These are phyloP conservation scores for Tholera decimalis DNA, from an alignment of 2,888 invertebrate genomes.

Conservation along the genomic window DNA sequence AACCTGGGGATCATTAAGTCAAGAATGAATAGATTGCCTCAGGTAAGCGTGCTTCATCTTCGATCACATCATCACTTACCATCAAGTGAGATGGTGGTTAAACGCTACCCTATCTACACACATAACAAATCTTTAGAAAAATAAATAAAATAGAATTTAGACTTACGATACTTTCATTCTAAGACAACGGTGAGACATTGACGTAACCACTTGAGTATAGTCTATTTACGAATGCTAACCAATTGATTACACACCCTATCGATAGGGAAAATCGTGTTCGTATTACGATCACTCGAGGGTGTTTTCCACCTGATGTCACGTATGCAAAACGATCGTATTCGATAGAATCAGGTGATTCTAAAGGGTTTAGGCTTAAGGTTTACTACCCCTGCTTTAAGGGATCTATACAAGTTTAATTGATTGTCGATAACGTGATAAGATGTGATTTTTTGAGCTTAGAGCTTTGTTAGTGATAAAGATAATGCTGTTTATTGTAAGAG, in stretches of 20 bases:
- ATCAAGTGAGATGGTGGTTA: too few species aligned
- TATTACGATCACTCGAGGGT: slow-evolving; percentile 36
- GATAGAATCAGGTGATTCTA: slow-evolving; percentile 22
- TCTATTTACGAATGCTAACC: slow-evolving; percentile 25
- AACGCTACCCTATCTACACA: too few species aligned
- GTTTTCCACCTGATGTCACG: slow-evolving; percentile 52
- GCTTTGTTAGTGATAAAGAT: too few species aligned
- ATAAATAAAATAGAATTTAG: too few species aligned
- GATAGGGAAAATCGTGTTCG: slow-evolving; percentile 30
- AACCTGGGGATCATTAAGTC: too few species aligned
- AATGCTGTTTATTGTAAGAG: too few species aligned
- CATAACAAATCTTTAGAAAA: too few species aligned
- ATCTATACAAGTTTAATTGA: neutral
- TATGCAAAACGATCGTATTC: slow-evolving; percentile 38
- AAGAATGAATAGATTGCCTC: too few species aligned
- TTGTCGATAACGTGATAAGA: neutral
- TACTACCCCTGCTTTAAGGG: neutral
- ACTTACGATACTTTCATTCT: too few species aligned
- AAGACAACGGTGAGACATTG: neutral
- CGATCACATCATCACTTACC: too few species aligned
- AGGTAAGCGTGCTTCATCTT: too few species aligned
- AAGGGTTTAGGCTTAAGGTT: slow-evolving; percentile 12
- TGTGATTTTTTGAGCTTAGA: neutral
- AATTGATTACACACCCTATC: slow-evolving; percentile 21
- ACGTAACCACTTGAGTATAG: slow-evolving; percentile 29